A percentile compares a stretch with the other conserved stretches of the same genome.
These are phyloP conservation scores for Acronicta alni DNA, from an alignment of 2,888 invertebrate species.

Conservation along the genomic window DNA sequence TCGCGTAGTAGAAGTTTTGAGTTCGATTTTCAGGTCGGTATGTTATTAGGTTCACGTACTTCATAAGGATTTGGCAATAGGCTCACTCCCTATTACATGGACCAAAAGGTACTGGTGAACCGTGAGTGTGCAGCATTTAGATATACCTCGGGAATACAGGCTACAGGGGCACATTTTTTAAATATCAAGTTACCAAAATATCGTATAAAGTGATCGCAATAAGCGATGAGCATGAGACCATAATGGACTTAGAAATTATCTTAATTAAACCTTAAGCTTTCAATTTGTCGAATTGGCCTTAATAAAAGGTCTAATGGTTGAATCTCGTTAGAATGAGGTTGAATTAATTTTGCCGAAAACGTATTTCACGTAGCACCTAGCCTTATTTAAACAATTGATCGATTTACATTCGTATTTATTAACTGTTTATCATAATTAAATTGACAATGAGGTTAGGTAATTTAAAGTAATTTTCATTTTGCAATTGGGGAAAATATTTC, in stretches of 20 bases:
- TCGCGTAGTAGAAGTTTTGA: too few relatives aligned
- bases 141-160: too few relatives aligned
- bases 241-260: conserved; percentile 60
- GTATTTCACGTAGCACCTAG: conserved; percentile 50
- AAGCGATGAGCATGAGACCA: conserved; percentile 45
- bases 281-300: conserved; percentile 67
- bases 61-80: too few relatives aligned
- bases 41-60: too few relatives aligned
- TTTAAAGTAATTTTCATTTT: conserved; percentile 4
- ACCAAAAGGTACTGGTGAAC: too few relatives aligned
- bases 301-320: conserved; percentile 68
- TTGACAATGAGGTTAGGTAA: conserved; percentile 15
- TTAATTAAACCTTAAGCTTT: conserved; percentile 68
- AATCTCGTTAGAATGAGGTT: conserved; percentile 62
- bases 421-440: conserved; percentile 39
- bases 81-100: too few relatives aligned
- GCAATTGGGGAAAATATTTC: not conserved
- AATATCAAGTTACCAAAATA: conserved; percentile 17
- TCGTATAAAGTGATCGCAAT: conserved; percentile 36
- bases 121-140: too few relatives aligned
- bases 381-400: conserved; percentile 52
- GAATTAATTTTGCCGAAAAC: conserved; percentile 60
- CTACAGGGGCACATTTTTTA: not conserved
- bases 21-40: too few relatives aligned
- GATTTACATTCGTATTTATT: conserved; percentile 54